Evolutionary conservation across 2,888 invertebrate species (phyloP), one percentile per base, ranked within the genome.

Genomic region (Palloptera scutellata): DNA sequence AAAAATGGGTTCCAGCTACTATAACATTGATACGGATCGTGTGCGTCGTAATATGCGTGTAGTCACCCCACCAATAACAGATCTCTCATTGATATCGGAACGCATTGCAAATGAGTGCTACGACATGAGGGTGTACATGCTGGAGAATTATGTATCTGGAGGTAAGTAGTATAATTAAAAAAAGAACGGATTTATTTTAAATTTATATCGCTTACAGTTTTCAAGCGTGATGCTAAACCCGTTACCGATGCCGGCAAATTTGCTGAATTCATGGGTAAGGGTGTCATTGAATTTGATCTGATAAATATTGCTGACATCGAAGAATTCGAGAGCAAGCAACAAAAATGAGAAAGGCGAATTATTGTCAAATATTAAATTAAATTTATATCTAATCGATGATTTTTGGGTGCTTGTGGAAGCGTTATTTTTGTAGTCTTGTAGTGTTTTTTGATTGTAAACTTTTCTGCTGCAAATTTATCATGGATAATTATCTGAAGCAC

Each of bases 1-100:
- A 73, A 94, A 94, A 85, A 92, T 95, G 89, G 89, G 89, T 84
- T 89, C 90, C 72, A 91, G 91, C 11, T 92, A 93, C 81, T 94
- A 94, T 81, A 89, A 91, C 78, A 93, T 96, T 58, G 91, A 96
- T 81, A 93, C 94, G 54, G 88, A 90, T 73, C 89, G 91, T 72
- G 90, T 96, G 55, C 88, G 92, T 70, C 89, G 91, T 77, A 89
- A 91, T 51, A 92, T 94, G 91, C 88, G 89, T 64, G 93, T 95
- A 1, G 87, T 91, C 20, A 85, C 88, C 61, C 94, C 94, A 2
- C 89, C 91, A 13, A 85, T 95, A 61, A 87, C 87, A 17, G 90
- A 92, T 81, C 80, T 87, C 19, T 86, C 87, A 17, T 85, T 86
- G 70, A 87, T 92, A 69, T 93, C 94, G 17, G 86, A 87, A 69